Base-by-base conservation (phyloP, 2,797 vertebrate genomes). In the Centroberyx gerrardi region DNA sequence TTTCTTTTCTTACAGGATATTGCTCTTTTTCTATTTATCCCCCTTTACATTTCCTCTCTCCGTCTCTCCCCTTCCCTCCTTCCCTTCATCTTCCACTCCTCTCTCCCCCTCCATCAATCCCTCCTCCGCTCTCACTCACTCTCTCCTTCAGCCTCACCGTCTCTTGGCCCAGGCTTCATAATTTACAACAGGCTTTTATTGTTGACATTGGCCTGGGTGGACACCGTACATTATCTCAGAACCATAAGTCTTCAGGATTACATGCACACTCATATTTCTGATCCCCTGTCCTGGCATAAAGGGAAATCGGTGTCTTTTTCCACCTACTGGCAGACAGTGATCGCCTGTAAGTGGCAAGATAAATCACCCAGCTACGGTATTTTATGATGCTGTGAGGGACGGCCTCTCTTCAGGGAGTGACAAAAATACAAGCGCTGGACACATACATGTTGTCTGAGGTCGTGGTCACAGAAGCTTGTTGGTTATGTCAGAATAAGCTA, bases 151-250 rank as follows among this genome's bases (percentile, higher is more conserved):
- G 70, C 36, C 67, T 40, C 18, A 22, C 38, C 0, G 1, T 72
- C 68, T 77, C 69, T 62, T 62, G 63, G n/a, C 53, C 69, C 68
- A 62, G 62, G 48, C 49, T 2, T 65, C 54, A 71, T 88, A 81
- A 87, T 79, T 89, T 73, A 83, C 53, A 44, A 40, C 1, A 0
- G 44, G 6, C 56, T 81, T 78, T 80, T 73, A 75, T 77, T 66
- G 42, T 58, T 68, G 52, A 78, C 33, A 8, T 42, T 46, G 6
- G 28, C 64, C 48, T 52, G 15, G n/a, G 27, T 71, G 75, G 55
- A 51, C 59, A 53, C 31, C 49, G 44, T 42, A 18, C 17, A 33
- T 58, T 51, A 15, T 73, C 49, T 68, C 54, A 13, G 59, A 22
- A 53, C 31, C 44, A 36, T 80, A 78, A 70, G 3, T 87, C 74